phyloP scores from a whole-genome alignment of 1,140 invertebrate species.

The Panulirus ornatus region DNA sequence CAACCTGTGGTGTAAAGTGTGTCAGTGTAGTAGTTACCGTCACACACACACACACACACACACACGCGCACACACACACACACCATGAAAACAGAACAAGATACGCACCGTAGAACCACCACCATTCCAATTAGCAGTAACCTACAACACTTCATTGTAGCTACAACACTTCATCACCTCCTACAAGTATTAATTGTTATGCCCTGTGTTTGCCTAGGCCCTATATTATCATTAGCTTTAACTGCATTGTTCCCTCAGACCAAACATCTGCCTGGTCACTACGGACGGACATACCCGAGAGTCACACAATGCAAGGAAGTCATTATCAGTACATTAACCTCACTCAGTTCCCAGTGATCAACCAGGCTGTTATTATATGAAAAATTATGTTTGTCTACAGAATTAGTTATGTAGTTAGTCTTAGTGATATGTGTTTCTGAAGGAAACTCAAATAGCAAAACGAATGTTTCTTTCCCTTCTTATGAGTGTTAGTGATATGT shows the following conservation, averaged over 20 bases:
- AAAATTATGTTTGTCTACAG: neutral
- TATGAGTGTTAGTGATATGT: too few species aligned
- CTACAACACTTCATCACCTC: slow-evolving; percentile 51
- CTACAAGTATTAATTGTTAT: slow-evolving; percentile 53
- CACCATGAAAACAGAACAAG: neutral
- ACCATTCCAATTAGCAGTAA: slow-evolving; percentile 49
- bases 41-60: neutral
- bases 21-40: too few species aligned
- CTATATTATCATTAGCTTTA: slow-evolving; percentile 48
- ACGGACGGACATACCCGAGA: neutral
- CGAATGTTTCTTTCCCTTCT: too few species aligned
- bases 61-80: neutral
- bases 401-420: neutral
- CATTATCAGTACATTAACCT: neutral
- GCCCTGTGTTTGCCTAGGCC: slow-evolving; percentile 34
- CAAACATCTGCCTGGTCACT: neutral
- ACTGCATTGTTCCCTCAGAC: slow-evolving; percentile 27
- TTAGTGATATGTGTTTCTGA: too few species aligned
- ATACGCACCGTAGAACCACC: slow-evolving; percentile 15
- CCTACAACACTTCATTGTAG: slow-evolving; percentile 51
- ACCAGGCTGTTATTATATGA: neutral
- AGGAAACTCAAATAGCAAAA: too few species aligned
- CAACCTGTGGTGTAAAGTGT: too few species aligned
- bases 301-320: neutral
- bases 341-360: neutral